Percentiles rank a stretch among this genome's conserved stretches.
phyloP scores from a whole-genome alignment of 2,113 vertebrate species.

The Engystomops pustulosus region DNA sequence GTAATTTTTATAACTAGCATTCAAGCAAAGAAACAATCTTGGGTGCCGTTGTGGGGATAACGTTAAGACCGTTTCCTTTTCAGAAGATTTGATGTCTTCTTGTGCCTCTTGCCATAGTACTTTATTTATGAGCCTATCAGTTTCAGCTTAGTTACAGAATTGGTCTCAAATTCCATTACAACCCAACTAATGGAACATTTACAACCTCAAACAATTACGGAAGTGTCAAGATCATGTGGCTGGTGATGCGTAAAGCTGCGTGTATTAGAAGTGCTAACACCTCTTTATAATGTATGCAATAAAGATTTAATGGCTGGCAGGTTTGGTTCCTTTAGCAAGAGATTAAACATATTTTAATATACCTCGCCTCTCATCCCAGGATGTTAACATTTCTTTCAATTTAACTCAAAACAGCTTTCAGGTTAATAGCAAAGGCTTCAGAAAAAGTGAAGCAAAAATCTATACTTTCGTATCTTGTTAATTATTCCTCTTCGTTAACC shows the following conservation, averaged over 20 bases:
- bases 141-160: constrained; percentile 56
- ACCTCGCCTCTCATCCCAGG: constrained; percentile 28
- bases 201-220: constrained; percentile 57
- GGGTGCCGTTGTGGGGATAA: neutral
- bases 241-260: constrained; percentile 51
- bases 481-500: too few species aligned
- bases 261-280: constrained; percentile 53
- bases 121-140: constrained; percentile 51
- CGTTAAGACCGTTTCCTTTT: constrained; percentile 19
- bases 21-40: constrained; percentile 20
- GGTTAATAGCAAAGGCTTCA: constrained; percentile 18
- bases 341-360: constrained; percentile 60
- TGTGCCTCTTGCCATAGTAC: constrained; percentile 14
- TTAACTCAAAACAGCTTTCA: constrained; percentile 42
- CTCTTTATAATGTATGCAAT: constrained; percentile 58
- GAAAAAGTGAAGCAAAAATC: neutral
- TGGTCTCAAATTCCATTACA: constrained; percentile 56
- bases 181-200: constrained; percentile 57
- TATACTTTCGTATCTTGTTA: neutral
- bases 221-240: constrained; percentile 55
- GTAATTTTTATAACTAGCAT: constrained; percentile 10
- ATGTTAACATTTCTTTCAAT: constrained; percentile 58
- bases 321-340: constrained; percentile 56
- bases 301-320: constrained; percentile 60
- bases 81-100: constrained; percentile 27